Base-by-base conservation (phyloP, 2,888 invertebrate genomes). In the Drosophila multiciliata region DNA sequence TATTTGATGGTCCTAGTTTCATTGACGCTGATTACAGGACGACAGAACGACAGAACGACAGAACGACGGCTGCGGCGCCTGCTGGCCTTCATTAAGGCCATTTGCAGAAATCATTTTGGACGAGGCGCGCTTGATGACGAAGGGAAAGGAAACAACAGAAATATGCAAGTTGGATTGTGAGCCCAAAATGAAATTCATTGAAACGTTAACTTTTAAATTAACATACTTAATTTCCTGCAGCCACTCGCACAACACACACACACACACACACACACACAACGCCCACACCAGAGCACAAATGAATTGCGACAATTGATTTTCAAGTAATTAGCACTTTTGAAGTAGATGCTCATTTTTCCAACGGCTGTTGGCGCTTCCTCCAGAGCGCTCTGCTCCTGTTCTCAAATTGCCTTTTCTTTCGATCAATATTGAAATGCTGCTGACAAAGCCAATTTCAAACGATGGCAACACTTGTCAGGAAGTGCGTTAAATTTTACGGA, bases 301-400 rank as follows among this genome's bases (percentile, higher is more conserved):
- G 75, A 87, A 89, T 90, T 90, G 89, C 87, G 71, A 83, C 89
- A 90, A 85, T 90, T 88, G 82, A 87, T 90, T 90, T 85, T 68
- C 83, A 75, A 80, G 83, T 86, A 85, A 85, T 89, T 89, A 89
- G 88, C 79, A 68, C 55, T 73, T 75, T 64, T 75, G 66, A 76
- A 73, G 73, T 67, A 53, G 66, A 59, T 55, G 55, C 57, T 64
- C 52, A 68, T 63, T 73, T 65, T 35, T 33, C 50, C 58, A 64
- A 62, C 68, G 78, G 62, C 66, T 78, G 70, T 68, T 63, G 60
- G 0, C 29, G 1, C 65, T 63, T 52, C 4, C 36, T 12, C 35
- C 20, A 26, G 9, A 26, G 9, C 26, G 9, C n/a, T 33, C 60
- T n/a, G 3, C 29, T 12, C n/a, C 9, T 45, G 3, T 20, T 26